Conservation (phyloP, 2,113 vertebrate genomes). For the Myiopsitta monachus region DNA sequence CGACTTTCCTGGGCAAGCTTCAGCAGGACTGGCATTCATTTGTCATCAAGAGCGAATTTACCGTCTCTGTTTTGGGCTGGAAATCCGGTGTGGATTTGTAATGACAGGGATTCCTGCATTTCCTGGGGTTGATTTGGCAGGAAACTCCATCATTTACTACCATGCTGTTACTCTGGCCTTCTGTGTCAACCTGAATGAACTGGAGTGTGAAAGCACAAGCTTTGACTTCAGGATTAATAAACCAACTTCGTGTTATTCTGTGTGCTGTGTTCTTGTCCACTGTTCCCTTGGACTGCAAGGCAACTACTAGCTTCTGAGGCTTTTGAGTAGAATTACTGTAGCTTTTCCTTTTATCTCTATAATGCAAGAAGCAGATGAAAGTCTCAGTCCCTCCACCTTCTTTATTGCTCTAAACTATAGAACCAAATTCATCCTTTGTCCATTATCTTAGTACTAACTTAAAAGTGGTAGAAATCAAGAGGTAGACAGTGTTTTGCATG, state of each 20-base stretch:
- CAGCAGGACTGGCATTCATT: not conserved
- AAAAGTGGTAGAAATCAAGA: not conserved
- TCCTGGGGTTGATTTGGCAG: slow-evolving; percentile 35
- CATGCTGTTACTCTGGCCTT: not conserved
- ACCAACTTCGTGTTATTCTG: accelerated
- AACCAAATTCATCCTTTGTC: not conserved
- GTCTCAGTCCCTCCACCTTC: not conserved
- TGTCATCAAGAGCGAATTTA: not conserved
- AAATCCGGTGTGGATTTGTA: not conserved
- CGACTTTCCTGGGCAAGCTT: not conserved
- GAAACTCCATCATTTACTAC: not conserved
- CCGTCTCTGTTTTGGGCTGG: not conserved
- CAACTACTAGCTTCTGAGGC: accelerated
- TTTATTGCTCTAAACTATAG: not conserved
- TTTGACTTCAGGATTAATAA: not conserved
- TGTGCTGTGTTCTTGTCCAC: accelerated
- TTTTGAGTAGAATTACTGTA: not conserved
- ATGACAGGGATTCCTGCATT: not conserved
- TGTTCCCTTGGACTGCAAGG: accelerated
- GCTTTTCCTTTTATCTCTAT: not conserved
- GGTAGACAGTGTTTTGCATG: not conserved
- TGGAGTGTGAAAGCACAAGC: not conserved
- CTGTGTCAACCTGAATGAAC: not conserved
- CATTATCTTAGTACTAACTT: not conserved
- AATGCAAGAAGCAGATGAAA: not conserved